Conservation (phyloP, 1,140 invertebrate genomes). For the Planococcus citri region DNA sequence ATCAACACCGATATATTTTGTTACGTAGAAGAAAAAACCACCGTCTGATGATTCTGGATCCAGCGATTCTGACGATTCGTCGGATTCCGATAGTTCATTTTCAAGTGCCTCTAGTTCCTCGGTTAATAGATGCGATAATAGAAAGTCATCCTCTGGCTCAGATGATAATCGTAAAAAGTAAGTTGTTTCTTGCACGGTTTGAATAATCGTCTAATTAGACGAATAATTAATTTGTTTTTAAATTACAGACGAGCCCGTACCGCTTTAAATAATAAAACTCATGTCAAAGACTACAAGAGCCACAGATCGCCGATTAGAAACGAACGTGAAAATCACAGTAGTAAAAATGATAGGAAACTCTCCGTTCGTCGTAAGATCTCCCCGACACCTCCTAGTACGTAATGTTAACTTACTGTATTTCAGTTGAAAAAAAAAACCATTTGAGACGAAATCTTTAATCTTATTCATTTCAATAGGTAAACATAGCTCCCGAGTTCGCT, state of each 20-base stretch:
- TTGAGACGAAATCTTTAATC: too few species aligned
- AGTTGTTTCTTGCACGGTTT: background rate
- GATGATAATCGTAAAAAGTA: constrained; percentile 17
- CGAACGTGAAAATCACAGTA: background rate
- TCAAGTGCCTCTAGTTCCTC: constrained; percentile 22
- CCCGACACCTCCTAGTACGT: background rate
- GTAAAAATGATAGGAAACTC: background rate
- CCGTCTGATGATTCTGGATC: background rate
- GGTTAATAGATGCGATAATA: constrained; percentile 8
- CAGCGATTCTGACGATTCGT: constrained; percentile 16
- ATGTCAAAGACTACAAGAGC: background rate
- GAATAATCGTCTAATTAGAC: too few species aligned
- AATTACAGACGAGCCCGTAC: background rate
- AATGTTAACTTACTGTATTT: too few species aligned
- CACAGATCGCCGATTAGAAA: background rate
- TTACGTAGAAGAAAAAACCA: constrained; percentile 50
- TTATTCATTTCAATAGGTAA: too few species aligned
- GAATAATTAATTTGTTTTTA: background rate
- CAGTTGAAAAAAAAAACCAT: too few species aligned
- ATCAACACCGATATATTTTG: background rate
- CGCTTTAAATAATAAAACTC: background rate
- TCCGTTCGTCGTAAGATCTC: background rate
- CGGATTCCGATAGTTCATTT: constrained; percentile 22
- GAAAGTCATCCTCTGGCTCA: background rate
- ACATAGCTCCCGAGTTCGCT: background rate